A percentile compares a stretch with the other conserved stretches of the same genome.
Conservation (phyloP, 2,797 vertebrate genomes). For the Petrocephalus schoutedeni region DNA sequence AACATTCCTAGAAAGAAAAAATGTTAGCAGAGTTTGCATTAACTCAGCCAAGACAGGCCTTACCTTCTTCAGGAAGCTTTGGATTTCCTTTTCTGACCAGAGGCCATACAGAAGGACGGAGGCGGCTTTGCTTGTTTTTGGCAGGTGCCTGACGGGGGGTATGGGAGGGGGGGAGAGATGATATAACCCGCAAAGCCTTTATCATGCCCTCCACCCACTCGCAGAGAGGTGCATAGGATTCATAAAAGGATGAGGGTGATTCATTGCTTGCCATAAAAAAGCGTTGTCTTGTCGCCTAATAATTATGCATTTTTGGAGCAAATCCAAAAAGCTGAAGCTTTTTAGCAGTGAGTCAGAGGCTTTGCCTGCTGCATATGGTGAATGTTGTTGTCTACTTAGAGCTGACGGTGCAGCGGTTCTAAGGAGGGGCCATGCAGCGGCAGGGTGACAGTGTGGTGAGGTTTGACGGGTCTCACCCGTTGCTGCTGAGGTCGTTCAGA, state of each 20-base stretch:
- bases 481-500: conserved; percentile 63
- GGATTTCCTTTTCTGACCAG: conserved; percentile 70
- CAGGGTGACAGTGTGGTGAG: neutral
- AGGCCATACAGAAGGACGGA: conserved; percentile 68
- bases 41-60: conserved; percentile 17
- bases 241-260: neutral
- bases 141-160: conserved; percentile 26
- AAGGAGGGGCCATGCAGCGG: neutral
- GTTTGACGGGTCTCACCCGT: conserved; percentile 53
- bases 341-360: neutral
- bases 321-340: neutral
- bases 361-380: neutral
- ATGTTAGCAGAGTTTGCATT: neutral
- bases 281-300: neutral
- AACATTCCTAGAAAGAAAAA: neutral
- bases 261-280: neutral
- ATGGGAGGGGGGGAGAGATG: neutral
- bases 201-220: neutral
- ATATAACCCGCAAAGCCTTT: neutral
- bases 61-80: conserved; percentile 69
- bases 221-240: neutral
- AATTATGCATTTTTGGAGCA: neutral
- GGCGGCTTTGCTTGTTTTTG: conserved; percentile 67
- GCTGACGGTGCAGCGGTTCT: neutral
- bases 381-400: neutral